These are phyloP conservation scores for Orchesella flavescens DNA, from an alignment of 2,888 invertebrate species.

Conservation along the genomic window DNA sequence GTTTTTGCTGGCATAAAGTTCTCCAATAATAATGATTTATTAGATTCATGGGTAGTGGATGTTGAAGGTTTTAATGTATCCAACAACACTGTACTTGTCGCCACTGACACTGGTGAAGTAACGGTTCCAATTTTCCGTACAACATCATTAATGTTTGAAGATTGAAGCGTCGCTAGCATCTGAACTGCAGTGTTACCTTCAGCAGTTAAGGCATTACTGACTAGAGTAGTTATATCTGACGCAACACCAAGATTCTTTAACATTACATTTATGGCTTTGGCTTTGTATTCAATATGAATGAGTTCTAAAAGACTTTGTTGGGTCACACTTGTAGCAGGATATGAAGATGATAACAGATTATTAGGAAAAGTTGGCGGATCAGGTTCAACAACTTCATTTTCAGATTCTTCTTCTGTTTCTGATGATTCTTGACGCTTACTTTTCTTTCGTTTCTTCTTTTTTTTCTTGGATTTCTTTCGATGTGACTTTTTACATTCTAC, in stretches of 20 bases:
- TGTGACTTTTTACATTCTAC: conserved; percentile 9
- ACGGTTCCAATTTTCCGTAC: too few species aligned
- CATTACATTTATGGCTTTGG: conserved; percentile 48
- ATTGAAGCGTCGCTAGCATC: too few species aligned
- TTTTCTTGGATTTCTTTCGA: conserved; percentile 8
- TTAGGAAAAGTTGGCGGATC: neutral
- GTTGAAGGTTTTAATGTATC: too few species aligned
- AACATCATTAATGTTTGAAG: too few species aligned
- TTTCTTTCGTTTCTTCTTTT: neutral
- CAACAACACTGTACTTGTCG: too few species aligned
- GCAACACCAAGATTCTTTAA: conserved; percentile 35
- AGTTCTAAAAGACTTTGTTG: conserved; percentile 37
- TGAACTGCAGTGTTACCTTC: conserved; percentile 15
- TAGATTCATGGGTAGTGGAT: too few species aligned
- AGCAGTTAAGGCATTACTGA: conserved; percentile 21
- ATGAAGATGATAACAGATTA: neutral
- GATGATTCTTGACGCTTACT: neutral
- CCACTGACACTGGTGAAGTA: too few species aligned
- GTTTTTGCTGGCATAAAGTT: too few species aligned
- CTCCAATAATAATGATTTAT: too few species aligned
- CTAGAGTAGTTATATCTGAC: conserved; percentile 25
- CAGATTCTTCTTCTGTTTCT: conserved; percentile 22
- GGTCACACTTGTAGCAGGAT: neutral
- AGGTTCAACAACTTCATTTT: neutral
- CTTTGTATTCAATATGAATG: conserved; percentile 47